These are phyloP conservation scores for Vanessa cardui DNA, from an alignment of 2,888 invertebrate species.

Conservation along the genomic window DNA sequence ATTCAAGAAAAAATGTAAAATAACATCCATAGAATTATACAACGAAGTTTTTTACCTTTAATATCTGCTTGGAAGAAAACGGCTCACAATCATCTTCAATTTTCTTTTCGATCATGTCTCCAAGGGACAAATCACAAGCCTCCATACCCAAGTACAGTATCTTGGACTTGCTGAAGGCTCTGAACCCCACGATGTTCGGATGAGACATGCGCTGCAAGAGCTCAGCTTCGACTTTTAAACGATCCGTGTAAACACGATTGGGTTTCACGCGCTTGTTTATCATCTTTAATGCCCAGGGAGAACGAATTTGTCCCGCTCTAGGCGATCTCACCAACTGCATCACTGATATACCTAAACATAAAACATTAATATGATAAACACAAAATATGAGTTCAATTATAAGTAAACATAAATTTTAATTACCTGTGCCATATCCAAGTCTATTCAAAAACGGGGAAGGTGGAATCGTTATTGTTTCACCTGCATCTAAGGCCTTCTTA, in stretches of 20 bases:
- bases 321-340: slow-evolving; percentile 90
- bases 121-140: slow-evolving; percentile 87
- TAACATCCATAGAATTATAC: not conserved
- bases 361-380: not conserved
- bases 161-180: slow-evolving; percentile 77
- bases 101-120: slow-evolving; percentile 88
- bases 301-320: slow-evolving; percentile 84
- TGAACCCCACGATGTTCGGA: slow-evolving; percentile 92
- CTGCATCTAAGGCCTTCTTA: slow-evolving; percentile 48
- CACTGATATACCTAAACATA: slow-evolving; percentile 86
- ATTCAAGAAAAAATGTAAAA: no score
- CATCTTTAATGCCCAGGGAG: slow-evolving; percentile 94
- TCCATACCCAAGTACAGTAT: slow-evolving; percentile 90
- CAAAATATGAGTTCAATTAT: not conserved
- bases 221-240: slow-evolving; percentile 88
- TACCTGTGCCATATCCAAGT: slow-evolving; percentile 90
- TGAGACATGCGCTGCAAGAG: slow-evolving; percentile 87
- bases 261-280: slow-evolving; percentile 80
- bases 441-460: slow-evolving; percentile 88
- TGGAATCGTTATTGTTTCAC: slow-evolving; percentile 82
- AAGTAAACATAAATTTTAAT: not conserved
- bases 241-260: slow-evolving; percentile 70
- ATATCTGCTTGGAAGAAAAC: slow-evolving; percentile 84
- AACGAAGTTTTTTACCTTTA: slow-evolving; percentile 65
- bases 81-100: slow-evolving; percentile 82